Evolutionary conservation across 1,140 invertebrate genomes (phyloP), one percentile per base, ranked within the genome.

Genomic region (Melanaphis sacchari): DNA sequence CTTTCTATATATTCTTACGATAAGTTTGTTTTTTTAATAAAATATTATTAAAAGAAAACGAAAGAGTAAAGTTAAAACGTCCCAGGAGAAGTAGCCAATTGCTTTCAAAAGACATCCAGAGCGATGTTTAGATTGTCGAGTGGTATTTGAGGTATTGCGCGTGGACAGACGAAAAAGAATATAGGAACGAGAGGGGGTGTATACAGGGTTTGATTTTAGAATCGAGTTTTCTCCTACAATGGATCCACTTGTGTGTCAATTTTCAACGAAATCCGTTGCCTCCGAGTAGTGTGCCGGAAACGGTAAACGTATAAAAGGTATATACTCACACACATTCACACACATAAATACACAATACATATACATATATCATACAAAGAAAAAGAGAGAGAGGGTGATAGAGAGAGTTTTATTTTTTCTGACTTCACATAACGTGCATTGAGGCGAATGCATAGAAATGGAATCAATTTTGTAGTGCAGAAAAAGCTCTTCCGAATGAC

Each of bases 161-260:
- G 89, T 21, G 85, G 89, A 90, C 54, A 38, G 7, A 89, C 52
- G 89, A 90, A 66, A 59, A 90, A 90, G 38, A 90, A 66, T 66
- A 66, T n/a, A 66, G 49, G 31, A 22, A 8, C 31, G 38, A 41
- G 6, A 38, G 6, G 22, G 15, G 26, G 54, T 59, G 49, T 1
- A 40, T 18, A 40, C 9, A 41, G 52, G 89, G 52, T 52, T 90
- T 66, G 89, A 90, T 59, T 66, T 90, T 90, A 41, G 54, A 90
- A 90, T 90, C 89, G 52, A 90, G 52, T 90, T 90, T 90, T 90
- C 89, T 90, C 89, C 89, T 90, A 90, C 89, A 90, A 90, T 90
- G 89, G 89, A 90, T 90, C 89, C 89, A 90, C 89, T 90, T 90
- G 89, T 90, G 89, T 90, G 89, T 90, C 52, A 90, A 90, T 90